A percentile compares a stretch with the other conserved stretches of the same genome.
These are phyloP conservation scores for Gymnothorax reevesii DNA, from an alignment of 2,797 vertebrate species.

Conservation along the genomic window DNA sequence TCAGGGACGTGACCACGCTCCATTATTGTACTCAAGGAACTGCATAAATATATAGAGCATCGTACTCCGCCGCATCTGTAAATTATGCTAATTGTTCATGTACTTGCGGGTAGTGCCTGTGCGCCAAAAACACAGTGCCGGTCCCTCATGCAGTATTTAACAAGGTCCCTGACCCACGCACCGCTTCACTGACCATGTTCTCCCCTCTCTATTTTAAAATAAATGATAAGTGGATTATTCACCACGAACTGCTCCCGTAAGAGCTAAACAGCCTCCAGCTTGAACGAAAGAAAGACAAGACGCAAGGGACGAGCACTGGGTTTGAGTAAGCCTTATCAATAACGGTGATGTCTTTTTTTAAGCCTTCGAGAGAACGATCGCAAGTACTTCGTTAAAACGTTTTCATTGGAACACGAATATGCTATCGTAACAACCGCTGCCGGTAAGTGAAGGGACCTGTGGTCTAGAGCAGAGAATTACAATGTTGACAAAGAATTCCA, in stretches of 20 bases:
- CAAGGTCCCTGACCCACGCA: slow-evolving; percentile 41
- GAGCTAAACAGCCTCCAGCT: background rate
- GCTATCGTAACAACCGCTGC: too few relatives aligned
- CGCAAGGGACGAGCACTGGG: background rate
- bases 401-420: too few relatives aligned
- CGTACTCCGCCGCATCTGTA: slow-evolving; percentile 23
- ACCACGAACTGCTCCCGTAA: background rate
- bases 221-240: background rate
- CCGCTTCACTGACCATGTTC: slow-evolving; percentile 36
- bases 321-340: background rate
- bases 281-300: background rate
- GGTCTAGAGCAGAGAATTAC: too few relatives aligned
- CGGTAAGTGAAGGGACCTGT: too few relatives aligned
- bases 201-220: background rate
- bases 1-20: background rate
- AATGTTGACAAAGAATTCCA: too few relatives aligned
- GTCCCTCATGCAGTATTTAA: slow-evolving; percentile 62
- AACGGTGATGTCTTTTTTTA: slow-evolving; percentile 18
- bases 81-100: slow-evolving; percentile 40
- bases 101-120: background rate
- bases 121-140: slow-evolving; percentile 7
- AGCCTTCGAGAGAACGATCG: too few relatives aligned
- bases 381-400: too few relatives aligned
- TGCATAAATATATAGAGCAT: background rate
- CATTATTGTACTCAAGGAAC: background rate